A percentile compares a stretch with the other conserved stretches of the same genome.
These are phyloP conservation scores for Melipona quadrifasciata DNA, from an alignment of 1,140 invertebrate genomes.

Conservation along the genomic window DNA sequence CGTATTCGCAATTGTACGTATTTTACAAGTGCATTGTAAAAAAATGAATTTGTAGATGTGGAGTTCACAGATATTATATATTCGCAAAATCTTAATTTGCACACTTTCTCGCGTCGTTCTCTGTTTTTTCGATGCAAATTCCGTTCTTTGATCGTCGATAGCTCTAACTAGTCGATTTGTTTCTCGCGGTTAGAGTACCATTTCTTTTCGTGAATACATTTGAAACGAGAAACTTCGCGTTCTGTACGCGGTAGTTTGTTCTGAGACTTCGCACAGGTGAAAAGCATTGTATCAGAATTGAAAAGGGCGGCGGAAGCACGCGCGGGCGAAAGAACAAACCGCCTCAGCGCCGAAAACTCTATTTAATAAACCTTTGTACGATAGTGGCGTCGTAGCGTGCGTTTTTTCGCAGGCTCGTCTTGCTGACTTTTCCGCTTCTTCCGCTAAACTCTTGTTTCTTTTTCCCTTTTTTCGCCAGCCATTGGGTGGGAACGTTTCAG, in stretches of 20 bases:
- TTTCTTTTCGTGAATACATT: background rate
- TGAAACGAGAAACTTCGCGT: background rate
- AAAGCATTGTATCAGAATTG: background rate
- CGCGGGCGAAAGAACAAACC: background rate
- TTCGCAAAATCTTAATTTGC: too few species aligned
- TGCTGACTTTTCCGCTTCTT: background rate
- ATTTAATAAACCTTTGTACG: background rate
- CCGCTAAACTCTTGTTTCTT: background rate
- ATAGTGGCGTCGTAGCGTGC: background rate
- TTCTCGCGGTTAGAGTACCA: background rate
- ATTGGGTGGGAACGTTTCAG: background rate
- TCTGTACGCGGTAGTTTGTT: background rate
- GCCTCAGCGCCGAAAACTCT: background rate
- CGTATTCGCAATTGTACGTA: too few species aligned
- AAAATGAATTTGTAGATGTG: too few species aligned
- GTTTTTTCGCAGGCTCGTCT: too few species aligned
- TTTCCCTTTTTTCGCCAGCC: background rate
- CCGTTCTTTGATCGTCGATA: background rate
- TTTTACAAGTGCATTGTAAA: too few species aligned
- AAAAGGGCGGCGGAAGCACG: background rate
- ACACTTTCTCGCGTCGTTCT: too few species aligned
- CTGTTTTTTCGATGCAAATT: too few species aligned
- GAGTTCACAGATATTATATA: too few species aligned
- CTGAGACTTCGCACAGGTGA: background rate
- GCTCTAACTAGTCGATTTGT: background rate